Evolutionary conservation across 2,888 invertebrate genomes (phyloP).

Genomic region (Noctua fimbriata): DNA sequence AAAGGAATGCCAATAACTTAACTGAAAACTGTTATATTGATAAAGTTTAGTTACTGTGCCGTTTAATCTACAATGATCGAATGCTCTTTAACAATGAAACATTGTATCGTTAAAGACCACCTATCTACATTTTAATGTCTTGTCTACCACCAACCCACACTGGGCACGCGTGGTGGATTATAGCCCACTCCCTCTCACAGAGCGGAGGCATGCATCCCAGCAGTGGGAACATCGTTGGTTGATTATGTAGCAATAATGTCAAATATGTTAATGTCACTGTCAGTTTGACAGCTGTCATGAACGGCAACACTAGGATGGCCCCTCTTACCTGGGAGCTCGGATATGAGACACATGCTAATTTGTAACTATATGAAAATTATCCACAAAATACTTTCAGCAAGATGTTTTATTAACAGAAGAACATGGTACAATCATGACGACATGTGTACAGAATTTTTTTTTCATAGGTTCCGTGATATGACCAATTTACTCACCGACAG

Average conservation of each 20-base stretch:
- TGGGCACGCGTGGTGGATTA: background rate
- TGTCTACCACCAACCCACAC: background rate
- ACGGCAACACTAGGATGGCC: background rate
- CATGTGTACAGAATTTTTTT: background rate
- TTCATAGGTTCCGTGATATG: background rate
- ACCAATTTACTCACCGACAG: background rate
- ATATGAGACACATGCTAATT: background rate
- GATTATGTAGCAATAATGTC: background rate
- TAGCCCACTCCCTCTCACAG: background rate
- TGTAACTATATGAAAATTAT: background rate
- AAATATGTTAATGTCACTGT: background rate
- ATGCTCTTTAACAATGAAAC: background rate
- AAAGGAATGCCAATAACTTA: conserved; percentile 13
- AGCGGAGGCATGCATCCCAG: background rate
- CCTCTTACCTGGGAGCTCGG: background rate
- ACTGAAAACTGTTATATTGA: conserved; percentile 24
- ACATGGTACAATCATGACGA: background rate
- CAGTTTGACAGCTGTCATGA: background rate
- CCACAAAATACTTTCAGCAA: background rate
- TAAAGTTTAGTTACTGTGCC: conserved; percentile 1
- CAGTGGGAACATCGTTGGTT: background rate
- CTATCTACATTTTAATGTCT: background rate
- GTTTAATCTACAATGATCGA: background rate
- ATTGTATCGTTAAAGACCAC: background rate
- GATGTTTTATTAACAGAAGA: background rate